Evolutionary conservation across 2,888 invertebrate genomes (phyloP).

Genomic region (Geophilus truncorum): DNA sequence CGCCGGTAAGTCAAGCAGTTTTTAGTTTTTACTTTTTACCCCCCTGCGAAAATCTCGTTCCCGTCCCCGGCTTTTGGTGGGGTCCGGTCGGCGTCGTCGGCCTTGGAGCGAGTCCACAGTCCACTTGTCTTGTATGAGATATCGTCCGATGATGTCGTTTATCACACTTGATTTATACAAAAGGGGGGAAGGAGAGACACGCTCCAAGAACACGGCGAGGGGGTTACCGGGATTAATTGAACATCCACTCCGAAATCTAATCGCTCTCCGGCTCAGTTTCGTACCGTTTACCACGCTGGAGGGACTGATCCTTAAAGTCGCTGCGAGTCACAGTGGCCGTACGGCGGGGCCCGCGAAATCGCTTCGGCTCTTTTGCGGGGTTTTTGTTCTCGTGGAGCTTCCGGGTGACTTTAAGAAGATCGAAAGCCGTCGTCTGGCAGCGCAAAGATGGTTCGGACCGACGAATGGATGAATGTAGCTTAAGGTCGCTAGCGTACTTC

Average conservation of each 20-base stretch:
- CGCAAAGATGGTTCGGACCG: too few relatives aligned
- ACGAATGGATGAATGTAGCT: too few relatives aligned
- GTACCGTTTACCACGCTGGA: neutral
- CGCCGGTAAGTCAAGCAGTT: neutral
- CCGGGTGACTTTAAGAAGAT: too few relatives aligned
- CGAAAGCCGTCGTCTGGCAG: too few relatives aligned
- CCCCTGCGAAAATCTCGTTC: neutral
- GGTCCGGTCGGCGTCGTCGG: neutral
- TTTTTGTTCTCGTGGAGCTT: too few relatives aligned
- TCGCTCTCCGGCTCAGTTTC: neutral
- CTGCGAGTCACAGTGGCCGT: neutral
- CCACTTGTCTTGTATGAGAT: neutral
- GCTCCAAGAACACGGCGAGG: neutral
- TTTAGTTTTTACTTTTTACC: neutral
- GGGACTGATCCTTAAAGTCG: neutral
- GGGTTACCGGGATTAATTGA: neutral
- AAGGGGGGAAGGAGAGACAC: neutral
- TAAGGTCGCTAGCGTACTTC: too few relatives aligned
- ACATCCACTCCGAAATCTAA: neutral
- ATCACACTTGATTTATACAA: neutral
- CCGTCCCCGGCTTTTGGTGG: neutral
- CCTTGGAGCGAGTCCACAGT: neutral
- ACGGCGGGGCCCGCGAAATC: too few relatives aligned
- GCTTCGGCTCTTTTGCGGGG: too few relatives aligned
- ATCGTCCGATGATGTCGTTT: neutral